Conservation (phyloP, 2,888 invertebrate genomes). For the Papilio elwesi region DNA sequence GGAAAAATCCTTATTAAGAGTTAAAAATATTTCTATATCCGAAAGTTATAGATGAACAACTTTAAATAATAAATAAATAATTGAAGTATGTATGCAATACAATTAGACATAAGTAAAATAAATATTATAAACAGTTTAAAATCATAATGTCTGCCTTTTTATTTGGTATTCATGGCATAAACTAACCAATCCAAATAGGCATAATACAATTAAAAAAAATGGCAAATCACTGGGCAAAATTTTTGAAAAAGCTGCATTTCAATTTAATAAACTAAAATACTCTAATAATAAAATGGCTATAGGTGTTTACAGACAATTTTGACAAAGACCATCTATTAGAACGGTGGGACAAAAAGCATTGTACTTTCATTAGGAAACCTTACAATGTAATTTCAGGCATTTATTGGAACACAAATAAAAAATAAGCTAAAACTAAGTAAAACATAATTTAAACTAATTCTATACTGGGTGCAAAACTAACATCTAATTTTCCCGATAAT, state of each 20-base stretch:
- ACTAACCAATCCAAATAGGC: no score
- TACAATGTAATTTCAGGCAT: slow-evolving; percentile 23
- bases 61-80: no score
- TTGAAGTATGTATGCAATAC: no score
- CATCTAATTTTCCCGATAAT: not conserved
- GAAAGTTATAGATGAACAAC: no score
- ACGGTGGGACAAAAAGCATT: slow-evolving; percentile 37
- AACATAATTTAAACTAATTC: slow-evolving; percentile 9
- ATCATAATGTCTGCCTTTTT: no score
- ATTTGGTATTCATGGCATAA: no score
- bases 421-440: slow-evolving; percentile 7
- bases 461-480: not conserved
- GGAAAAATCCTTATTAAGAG: no score
- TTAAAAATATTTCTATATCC: no score
- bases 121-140: no score
- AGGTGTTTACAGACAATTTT: slow-evolving; percentile 20
- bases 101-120: no score
- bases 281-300: not conserved
- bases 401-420: slow-evolving; percentile 7
- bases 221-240: slow-evolving; percentile 3
- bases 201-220: no score
- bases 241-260: not conserved
- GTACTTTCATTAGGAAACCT: slow-evolving; percentile 36
- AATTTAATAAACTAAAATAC: no score
- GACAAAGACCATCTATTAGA: slow-evolving; percentile 28